Evolutionary conservation across 2,113 vertebrate species (phyloP).

Genomic region (Prionailurus bengalensis): DNA sequence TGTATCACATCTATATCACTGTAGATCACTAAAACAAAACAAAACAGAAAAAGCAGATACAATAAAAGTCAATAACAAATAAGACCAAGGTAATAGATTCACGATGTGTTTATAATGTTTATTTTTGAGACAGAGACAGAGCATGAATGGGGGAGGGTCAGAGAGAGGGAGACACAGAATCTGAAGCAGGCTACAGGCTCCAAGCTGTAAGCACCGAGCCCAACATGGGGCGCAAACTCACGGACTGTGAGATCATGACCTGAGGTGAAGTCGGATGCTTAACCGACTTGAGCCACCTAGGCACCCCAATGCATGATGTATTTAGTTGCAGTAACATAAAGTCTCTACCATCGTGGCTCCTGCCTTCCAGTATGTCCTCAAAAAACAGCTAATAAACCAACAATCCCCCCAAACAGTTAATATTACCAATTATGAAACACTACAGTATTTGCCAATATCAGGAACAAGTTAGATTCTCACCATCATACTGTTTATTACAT

Average conservation of each 20-base stretch:
- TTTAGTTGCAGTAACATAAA: neutral
- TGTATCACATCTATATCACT: neutral
- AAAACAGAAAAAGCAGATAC: neutral
- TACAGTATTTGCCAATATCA: neutral
- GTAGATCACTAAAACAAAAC: neutral
- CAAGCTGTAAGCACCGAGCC: too few relatives aligned
- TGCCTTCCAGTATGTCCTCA: neutral
- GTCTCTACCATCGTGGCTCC: neutral
- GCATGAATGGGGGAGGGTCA: too few relatives aligned
- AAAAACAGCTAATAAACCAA: neutral
- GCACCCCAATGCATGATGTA: too few relatives aligned
- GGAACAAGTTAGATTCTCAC: neutral
- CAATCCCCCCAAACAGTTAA: neutral
- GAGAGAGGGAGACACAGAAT: too few relatives aligned
- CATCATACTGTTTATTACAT: neutral
- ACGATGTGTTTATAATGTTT: neutral
- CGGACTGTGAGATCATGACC: too few relatives aligned
- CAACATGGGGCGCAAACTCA: too few relatives aligned
- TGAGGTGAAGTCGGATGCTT: too few relatives aligned
- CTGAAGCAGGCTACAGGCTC: too few relatives aligned
- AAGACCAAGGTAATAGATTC: neutral
- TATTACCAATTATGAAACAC: neutral
- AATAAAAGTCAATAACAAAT: conserved; percentile 15
- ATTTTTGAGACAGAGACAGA: too few relatives aligned
- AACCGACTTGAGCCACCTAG: too few relatives aligned